These are phyloP conservation scores for Ptychoptera contaminata DNA, from an alignment of 2,888 invertebrate species.

Conservation along the genomic window DNA sequence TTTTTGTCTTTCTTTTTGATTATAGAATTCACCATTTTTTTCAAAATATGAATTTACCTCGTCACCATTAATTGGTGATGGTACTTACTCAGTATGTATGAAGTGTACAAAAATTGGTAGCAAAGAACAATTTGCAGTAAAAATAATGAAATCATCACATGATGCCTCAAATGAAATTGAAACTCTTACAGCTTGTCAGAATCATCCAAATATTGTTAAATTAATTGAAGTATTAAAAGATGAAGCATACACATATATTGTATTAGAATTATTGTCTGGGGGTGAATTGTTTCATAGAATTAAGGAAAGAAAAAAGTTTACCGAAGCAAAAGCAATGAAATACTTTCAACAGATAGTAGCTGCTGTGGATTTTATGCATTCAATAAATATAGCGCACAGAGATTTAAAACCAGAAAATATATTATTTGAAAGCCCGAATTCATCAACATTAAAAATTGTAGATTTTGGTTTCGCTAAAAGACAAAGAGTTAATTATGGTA, in stretches of 20 bases:
- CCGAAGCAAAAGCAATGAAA: conserved; percentile 62
- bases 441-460: conserved; percentile 57
- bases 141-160: conserved; percentile 35
- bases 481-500: conserved; percentile 21
- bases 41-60: conserved; percentile 58
- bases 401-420: conserved; percentile 85
- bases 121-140: conserved; percentile 69
- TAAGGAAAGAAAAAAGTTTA: conserved; percentile 46
- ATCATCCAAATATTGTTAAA: conserved; percentile 74
- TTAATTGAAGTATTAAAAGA: conserved; percentile 73
- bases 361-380: conserved; percentile 76
- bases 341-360: conserved; percentile 69
- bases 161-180: conserved; percentile 45
- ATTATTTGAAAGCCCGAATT: conserved; percentile 33
- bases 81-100: conserved; percentile 77
- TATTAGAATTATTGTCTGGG: conserved; percentile 71
- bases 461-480: conserved; percentile 85
- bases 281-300: conserved; percentile 64
- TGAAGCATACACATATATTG: conserved; percentile 75
- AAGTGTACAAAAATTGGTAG: conserved; percentile 59
- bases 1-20: conserved; percentile 7
- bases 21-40: conserved; percentile 72
- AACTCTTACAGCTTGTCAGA: conserved; percentile 67
- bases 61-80: conserved; percentile 59
- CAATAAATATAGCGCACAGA: conserved; percentile 70